These are phyloP conservation scores for Mohoua ochrocephala DNA, from an alignment of 2,113 vertebrate genomes.

Conservation along the genomic window DNA sequence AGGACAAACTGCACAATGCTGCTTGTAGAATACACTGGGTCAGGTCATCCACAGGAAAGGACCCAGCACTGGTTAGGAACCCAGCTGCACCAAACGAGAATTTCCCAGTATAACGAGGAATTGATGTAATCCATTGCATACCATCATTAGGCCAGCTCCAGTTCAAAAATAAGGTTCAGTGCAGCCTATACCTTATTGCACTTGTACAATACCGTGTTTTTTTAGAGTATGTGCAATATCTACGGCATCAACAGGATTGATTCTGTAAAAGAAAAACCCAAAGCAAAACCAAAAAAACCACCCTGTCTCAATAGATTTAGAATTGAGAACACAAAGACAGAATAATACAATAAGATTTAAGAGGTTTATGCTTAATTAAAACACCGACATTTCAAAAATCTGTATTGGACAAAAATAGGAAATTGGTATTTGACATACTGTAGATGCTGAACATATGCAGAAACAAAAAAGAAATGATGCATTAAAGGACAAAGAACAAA, in stretches of 20 bases:
- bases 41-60: background rate
- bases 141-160: background rate
- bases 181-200: background rate
- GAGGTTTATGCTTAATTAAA: background rate
- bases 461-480: background rate
- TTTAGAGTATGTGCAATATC: background rate
- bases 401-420: background rate
- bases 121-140: background rate
- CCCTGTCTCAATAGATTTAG: background rate
- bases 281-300: background rate
- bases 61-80: background rate
- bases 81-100: background rate
- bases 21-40: background rate
- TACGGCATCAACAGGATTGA: background rate
- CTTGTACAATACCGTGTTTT: background rate
- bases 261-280: background rate
- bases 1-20: background rate
- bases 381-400: background rate
- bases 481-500: background rate
- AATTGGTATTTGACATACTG: background rate
- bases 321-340: background rate
- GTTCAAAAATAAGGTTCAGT: background rate
- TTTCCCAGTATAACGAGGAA: background rate
- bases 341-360: background rate
- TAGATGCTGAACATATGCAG: background rate